Base-by-base conservation (phyloP, 2,888 invertebrate genomes). In the Philereme vetulata region DNA sequence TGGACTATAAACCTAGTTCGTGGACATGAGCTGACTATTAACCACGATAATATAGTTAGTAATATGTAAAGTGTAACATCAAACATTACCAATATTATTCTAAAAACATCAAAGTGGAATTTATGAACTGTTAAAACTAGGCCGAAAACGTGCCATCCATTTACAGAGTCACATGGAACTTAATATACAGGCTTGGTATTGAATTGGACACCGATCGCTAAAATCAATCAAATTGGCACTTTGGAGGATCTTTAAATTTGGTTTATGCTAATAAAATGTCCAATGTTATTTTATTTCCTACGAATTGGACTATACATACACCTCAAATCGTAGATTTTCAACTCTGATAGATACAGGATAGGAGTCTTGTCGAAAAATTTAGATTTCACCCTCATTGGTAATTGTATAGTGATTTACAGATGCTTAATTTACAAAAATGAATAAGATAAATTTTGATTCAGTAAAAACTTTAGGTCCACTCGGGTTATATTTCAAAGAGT, bases 211-310 rank as follows among this genome's bases (percentile, higher is more conserved):
- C 6, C 21, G 9, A 21, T 11, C 5, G 10, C 4, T n/a, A 32
- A 32, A 10, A 8, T 43, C 45, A 56, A 42, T 66, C 65, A 60
- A 68, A 56, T 71, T 70, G 66, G 73, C 74, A 70, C 67, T 65
- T 72, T 62, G 64, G 67, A 60, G 64, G 56, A 48, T 52, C 40
- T 51, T 54, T n/a, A 52, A 60, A 48, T 63, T 62, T 70, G 64
- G 45, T 42, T 56, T 8, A 50, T 32, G 40, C 38, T 50, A 48
- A 52, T 34, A 33, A 51, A 51, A 44, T 50, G 54, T 38, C 38
- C 52, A 52, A 57, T 52, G 10, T 56, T 11, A 4, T 11, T 44
- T 44, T 5, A 10, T 44, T 21, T 21, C 21, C 1, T 21, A 21
- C 1, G 1, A 1, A 21, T 21, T 21, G 21, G 21, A 21, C 21